Conservation (phyloP, 1,140 invertebrate genomes). For the Diachasma alloeum region DNA sequence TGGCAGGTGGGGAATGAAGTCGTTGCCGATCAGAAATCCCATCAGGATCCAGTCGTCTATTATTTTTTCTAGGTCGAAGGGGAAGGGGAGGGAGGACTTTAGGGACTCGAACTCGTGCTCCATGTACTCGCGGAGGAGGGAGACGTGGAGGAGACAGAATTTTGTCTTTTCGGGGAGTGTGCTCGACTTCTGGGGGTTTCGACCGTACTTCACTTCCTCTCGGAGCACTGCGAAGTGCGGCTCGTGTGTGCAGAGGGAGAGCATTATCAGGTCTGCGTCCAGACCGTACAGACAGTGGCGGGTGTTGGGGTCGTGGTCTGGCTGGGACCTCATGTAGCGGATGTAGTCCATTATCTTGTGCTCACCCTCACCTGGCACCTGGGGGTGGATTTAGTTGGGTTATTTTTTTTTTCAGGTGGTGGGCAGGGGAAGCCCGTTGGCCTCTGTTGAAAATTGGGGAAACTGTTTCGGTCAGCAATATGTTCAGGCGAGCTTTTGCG, state of each 20-base stretch:
- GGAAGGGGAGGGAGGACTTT: slow-evolving; percentile 72
- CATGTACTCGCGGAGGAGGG: slow-evolving; percentile 91
- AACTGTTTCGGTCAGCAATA: not conserved
- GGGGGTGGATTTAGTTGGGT: slow-evolving; percentile 41
- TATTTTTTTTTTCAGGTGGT: not conserved
- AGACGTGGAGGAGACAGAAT: slow-evolving; percentile 92
- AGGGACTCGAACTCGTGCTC: slow-evolving; percentile 88
- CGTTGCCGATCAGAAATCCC: slow-evolving; percentile 96
- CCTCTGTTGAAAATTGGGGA: no score
- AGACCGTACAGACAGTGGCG: slow-evolving; percentile 94
- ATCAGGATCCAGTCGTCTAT: slow-evolving; percentile 87
- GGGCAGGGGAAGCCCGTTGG: no score
- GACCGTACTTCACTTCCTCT: slow-evolving; percentile 88
- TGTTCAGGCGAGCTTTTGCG: no score
- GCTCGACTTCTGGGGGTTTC: slow-evolving; percentile 66
- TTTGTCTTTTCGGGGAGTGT: slow-evolving; percentile 86
- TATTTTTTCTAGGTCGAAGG: slow-evolving; percentile 83
- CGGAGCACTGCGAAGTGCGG: slow-evolving; percentile 91
- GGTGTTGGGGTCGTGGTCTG: slow-evolving; percentile 87
- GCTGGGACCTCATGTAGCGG: slow-evolving; percentile 81
- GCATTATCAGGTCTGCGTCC: slow-evolving; percentile 96
- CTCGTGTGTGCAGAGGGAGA: slow-evolving; percentile 93
- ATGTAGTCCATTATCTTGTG: slow-evolving; percentile 99
- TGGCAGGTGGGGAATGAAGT: slow-evolving; percentile 95
- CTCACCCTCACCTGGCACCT: slow-evolving; percentile 93